Percentiles rank a stretch among this genome's conserved stretches.
These are phyloP conservation scores for Carcinoscorpius rotundicauda DNA, from an alignment of 1,140 invertebrate genomes.

Conservation along the genomic window DNA sequence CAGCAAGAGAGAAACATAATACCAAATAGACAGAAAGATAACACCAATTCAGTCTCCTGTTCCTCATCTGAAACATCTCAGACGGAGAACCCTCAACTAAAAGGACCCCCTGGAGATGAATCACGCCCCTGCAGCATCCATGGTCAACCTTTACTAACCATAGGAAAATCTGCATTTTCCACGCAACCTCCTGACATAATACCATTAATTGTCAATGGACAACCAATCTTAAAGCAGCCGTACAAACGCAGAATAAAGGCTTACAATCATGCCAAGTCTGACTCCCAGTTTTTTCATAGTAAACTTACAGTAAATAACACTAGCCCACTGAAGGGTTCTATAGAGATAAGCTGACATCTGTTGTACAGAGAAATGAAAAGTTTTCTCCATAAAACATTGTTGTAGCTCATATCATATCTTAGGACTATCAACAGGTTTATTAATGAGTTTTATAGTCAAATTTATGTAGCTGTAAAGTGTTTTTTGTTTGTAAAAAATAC, in stretches of 20 bases:
- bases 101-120: conserved; percentile 6
- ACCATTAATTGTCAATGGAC: background rate
- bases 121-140: conserved; percentile 18
- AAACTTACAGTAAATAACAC: background rate
- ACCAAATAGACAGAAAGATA: background rate
- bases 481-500: too few relatives aligned
- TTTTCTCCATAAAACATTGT: too few relatives aligned
- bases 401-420: too few relatives aligned
- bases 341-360: background rate
- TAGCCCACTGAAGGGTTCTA: background rate
- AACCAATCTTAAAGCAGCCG: background rate
- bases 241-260: background rate
- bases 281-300: background rate
- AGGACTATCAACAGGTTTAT: too few relatives aligned
- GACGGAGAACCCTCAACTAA: too few relatives aligned
- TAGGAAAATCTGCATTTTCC: background rate
- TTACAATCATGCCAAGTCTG: background rate
- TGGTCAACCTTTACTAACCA: conserved; percentile 11
- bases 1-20: background rate
- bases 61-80: too few relatives aligned
- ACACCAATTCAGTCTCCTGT: background rate
- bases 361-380: too few relatives aligned
- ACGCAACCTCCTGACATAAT: background rate
- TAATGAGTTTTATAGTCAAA: too few relatives aligned
- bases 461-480: too few relatives aligned